These are phyloP conservation scores for Drosophila lutescens DNA, from an alignment of 2,888 invertebrate species.

Conservation along the genomic window DNA sequence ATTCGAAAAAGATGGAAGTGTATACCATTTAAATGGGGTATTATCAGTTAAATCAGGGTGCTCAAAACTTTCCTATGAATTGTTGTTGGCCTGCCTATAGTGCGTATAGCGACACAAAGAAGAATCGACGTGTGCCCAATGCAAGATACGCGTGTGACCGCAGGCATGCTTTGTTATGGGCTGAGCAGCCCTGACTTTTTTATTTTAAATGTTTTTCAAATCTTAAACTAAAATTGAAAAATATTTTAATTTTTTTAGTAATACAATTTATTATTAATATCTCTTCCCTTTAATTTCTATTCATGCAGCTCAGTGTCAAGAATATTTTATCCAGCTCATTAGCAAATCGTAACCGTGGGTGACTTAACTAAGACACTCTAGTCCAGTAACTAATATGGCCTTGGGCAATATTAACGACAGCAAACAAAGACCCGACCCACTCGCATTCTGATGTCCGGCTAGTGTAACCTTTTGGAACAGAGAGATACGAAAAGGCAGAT, in stretches of 20 bases:
- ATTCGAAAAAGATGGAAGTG: background rate
- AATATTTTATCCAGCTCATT: constrained; percentile 36
- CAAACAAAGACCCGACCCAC: constrained; percentile 12
- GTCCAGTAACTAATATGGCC: constrained; percentile 33
- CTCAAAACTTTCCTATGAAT: too few species aligned
- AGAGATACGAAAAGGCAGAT: constrained; percentile 20
- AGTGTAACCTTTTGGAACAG: constrained; percentile 50
- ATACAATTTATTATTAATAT: background rate
- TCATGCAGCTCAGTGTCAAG: constrained; percentile 11
- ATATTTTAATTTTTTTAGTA: background rate
- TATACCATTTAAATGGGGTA: background rate
- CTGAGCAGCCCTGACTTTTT: too few species aligned
- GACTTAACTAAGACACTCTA: constrained; percentile 42
- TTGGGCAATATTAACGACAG: constrained; percentile 42
- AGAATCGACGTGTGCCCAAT: too few species aligned
- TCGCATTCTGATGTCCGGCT: constrained; percentile 49
- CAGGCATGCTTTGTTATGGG: too few species aligned
- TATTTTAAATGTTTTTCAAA: too few species aligned
- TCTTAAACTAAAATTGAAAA: too few species aligned
- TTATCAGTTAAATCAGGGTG: too few species aligned
- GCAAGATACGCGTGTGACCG: too few species aligned
- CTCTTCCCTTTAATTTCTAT: background rate
- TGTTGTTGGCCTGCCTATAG: too few species aligned
- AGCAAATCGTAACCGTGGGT: constrained; percentile 42
- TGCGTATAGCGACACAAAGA: too few species aligned